Conservation (phyloP, 1,140 invertebrate species). For the Mactra quadrangularis region DNA sequence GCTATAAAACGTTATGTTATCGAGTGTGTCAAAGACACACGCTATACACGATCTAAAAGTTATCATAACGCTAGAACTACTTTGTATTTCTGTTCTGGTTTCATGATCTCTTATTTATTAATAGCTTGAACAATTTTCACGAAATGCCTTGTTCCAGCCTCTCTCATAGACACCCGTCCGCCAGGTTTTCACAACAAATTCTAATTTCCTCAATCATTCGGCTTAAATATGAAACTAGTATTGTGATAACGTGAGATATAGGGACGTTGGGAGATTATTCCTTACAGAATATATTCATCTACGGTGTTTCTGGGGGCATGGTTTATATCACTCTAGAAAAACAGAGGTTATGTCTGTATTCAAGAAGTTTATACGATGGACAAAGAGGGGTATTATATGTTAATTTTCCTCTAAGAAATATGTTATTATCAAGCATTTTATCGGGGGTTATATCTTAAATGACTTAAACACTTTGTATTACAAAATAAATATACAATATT, state of each 20-base stretch:
- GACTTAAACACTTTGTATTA: too few relatives aligned
- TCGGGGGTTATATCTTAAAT: too few relatives aligned
- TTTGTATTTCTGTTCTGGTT: constrained; percentile 30
- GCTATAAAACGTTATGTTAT: constrained; percentile 7
- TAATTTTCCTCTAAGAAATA: too few relatives aligned
- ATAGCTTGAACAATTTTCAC: constrained; percentile 5
- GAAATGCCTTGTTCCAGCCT: constrained; percentile 13
- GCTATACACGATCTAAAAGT: background rate
- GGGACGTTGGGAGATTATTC: constrained; percentile 17
- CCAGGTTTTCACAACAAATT: constrained; percentile 47
- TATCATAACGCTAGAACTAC: constrained; percentile 4
- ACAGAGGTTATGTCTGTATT: background rate
- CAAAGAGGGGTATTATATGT: too few relatives aligned
- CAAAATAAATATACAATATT: too few relatives aligned
- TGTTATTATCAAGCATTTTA: too few relatives aligned
- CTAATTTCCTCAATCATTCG: constrained; percentile 36
- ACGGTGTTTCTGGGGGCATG: background rate
- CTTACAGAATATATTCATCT: constrained; percentile 44
- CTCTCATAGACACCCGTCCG: constrained; percentile 19
- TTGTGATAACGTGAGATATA: constrained; percentile 26
- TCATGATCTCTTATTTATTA: constrained; percentile 20
- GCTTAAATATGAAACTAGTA: constrained; percentile 6
- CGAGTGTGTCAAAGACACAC: constrained; percentile 6
- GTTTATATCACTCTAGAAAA: constrained; percentile 27
- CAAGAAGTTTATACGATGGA: too few relatives aligned